Evolutionary conservation across 2,888 invertebrate species (phyloP), one percentile per base, ranked within the genome.

Genomic region (Coecobrya sp.): DNA sequence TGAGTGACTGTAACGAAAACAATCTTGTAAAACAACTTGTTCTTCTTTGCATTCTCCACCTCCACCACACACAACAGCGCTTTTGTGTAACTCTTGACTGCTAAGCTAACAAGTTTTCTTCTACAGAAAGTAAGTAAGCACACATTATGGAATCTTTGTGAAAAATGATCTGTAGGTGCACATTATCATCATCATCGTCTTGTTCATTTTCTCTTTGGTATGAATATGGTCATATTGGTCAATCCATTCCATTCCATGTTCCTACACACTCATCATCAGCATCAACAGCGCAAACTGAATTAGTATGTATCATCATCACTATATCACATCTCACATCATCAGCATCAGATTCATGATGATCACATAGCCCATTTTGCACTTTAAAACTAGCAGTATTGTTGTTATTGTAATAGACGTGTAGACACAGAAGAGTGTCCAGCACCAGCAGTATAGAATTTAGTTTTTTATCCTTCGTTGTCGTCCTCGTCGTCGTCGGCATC

Each of bases 181-280:
- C 59, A 81, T 81, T 59, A 59, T 27, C 27, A 55, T 16, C n/a
- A 55, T n/a, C 55, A 55, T n/a, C 55, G n/a, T 55, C 55, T n/a
- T n/a, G n/a, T n/a, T 16, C 13, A 4, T 3, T 11, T 7, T 13
- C 10, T 13, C 10, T 49, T 11, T 65, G 10, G 25, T 10, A 79
- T 79, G 55, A 79, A 79, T 81, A 81, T 81, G 81, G 81, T 81
- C 81, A 81, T 81, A 81, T 81, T 81, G 81, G 81, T 81, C 81
- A 81, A 81, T n/a, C 55, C 81, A 81, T 81, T 55, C 81, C 81
- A 81, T 81, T 81, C 81, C 81, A 30, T 59, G 81, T 36, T 81
- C 81, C 81, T 81, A 81, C 81, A 81, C 81, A 42, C 13, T 81
- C 55, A 25, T 59, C 30, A 70, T 19, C 11, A 73, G 49, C 79